phyloP scores from a whole-genome alignment of 2,888 invertebrate species.

The Galeruca laticollis region DNA sequence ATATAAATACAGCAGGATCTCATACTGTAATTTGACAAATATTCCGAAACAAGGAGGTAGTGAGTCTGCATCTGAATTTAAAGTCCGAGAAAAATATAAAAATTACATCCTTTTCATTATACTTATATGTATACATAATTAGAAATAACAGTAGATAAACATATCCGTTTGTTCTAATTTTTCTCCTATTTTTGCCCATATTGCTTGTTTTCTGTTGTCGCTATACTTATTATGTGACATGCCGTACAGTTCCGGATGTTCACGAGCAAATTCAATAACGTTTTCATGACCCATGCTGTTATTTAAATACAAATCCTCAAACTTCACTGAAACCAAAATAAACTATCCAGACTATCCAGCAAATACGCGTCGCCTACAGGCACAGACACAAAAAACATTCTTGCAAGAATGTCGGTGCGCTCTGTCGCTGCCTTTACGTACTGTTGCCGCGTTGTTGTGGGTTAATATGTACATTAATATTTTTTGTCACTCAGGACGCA shows the following conservation, averaged over 20 bases:
- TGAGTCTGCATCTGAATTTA: conserved; percentile 13
- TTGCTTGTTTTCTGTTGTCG: conserved; percentile 7
- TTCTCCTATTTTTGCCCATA: conserved; percentile 20
- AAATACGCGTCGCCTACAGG: no score
- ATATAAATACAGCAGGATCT: conserved; percentile 12
- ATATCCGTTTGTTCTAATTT: conserved; percentile 18
- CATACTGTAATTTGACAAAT: conserved; percentile 23
- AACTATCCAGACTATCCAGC: no score
- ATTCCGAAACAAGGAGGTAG: conserved; percentile 22
- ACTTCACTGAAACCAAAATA: no score
- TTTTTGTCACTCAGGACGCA: no score
- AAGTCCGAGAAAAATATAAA: conserved; percentile 22
- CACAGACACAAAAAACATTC: no score
- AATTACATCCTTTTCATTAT: conserved; percentile 6
- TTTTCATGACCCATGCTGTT: no score
- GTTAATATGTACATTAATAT: no score
- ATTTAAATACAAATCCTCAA: no score
- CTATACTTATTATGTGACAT: conserved; percentile 13
- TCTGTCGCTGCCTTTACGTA: no score
- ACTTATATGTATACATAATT: conserved; percentile 9
- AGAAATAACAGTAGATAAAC: conserved; percentile 19
- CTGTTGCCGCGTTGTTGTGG: no score
- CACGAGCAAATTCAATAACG: conserved; percentile 20
- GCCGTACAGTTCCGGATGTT: conserved; percentile 13
- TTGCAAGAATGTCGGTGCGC: no score